phyloP scores from a whole-genome alignment of 2,888 invertebrate genomes.

The Sceliomorpha sp. region DNA sequence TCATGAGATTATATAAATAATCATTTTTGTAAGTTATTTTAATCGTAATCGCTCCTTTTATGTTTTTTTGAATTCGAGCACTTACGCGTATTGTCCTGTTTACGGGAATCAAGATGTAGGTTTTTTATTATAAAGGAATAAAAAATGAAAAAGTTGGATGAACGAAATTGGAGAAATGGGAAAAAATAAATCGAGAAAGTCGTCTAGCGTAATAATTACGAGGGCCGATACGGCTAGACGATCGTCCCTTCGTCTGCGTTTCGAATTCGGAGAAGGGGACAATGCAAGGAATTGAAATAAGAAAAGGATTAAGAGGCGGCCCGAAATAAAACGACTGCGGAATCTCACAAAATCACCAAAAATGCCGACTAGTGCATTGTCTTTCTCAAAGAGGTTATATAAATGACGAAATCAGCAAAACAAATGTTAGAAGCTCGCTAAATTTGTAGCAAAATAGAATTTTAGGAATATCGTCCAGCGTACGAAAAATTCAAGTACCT shows the following conservation, averaged over 20 bases:
- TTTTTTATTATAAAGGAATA: constrained; percentile 7
- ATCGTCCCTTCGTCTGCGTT: constrained; percentile 21
- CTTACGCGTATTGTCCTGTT: too few species aligned
- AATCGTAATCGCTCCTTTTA: too few species aligned
- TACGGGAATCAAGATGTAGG: too few species aligned
- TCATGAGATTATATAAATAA: too few species aligned
- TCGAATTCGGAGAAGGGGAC: constrained; percentile 44
- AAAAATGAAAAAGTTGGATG: not conserved
- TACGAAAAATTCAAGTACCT: too few species aligned
- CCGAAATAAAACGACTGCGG: constrained; percentile 26
- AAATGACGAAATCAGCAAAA: constrained; percentile 22
- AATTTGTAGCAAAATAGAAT: too few species aligned
- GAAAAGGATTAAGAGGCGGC: constrained; percentile 31
- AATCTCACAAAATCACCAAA: constrained; percentile 42
- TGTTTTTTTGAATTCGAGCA: too few species aligned
- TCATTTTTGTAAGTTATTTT: too few species aligned
- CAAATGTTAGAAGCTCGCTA: too few species aligned
- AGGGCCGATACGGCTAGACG: constrained; percentile 36
- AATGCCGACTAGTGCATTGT: constrained; percentile 37
- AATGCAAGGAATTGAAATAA: constrained; percentile 45
- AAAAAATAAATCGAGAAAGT: constrained; percentile 20
- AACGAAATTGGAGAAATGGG: constrained; percentile 17
- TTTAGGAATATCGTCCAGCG: too few species aligned
- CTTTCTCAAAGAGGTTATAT: constrained; percentile 33
- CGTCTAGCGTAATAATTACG: constrained; percentile 45